Conservation (phyloP, 2,888 invertebrate genomes). For the Temnothorax unifasciatus region DNA sequence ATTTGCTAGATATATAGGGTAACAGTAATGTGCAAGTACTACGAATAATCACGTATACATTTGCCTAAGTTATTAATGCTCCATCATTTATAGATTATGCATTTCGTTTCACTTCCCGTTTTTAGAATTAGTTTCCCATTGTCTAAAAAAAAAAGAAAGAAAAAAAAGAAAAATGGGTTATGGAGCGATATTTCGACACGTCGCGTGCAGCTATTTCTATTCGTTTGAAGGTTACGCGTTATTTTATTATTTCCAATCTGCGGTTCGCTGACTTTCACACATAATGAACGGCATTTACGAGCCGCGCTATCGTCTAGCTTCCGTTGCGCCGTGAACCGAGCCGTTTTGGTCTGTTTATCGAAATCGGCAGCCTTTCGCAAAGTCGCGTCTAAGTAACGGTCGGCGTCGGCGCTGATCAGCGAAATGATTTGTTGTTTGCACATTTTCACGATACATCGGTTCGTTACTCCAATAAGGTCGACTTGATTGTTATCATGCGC, state of each 20-base stretch:
- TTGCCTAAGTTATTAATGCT: conserved; percentile 35
- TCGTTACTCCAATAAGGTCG: conserved; percentile 26
- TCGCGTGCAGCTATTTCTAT: background rate
- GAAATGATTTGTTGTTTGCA: conserved; percentile 12
- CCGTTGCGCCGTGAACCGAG: conserved; percentile 1
- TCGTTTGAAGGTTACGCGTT: conserved; percentile 20
- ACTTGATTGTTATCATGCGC: conserved; percentile 28
- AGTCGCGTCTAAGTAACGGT: background rate
- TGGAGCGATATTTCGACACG: background rate
- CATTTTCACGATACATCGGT: background rate
- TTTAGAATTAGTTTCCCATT: conserved; percentile 31
- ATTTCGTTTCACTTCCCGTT: conserved; percentile 19
- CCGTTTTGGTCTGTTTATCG: conserved; percentile 6
- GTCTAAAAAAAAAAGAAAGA: background rate
- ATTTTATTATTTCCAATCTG: conserved; percentile 37
- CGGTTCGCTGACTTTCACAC: conserved; percentile 33
- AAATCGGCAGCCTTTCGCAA: background rate
- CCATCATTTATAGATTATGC: conserved; percentile 37
- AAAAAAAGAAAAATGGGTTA: conserved; percentile 12
- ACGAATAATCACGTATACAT: conserved; percentile 12
- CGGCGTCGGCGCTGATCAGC: background rate
- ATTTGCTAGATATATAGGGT: conserved; percentile 20
- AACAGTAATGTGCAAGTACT: conserved; percentile 17
- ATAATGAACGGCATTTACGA: conserved; percentile 29
- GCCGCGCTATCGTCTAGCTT: conserved; percentile 4